Evolutionary conservation across 2,888 invertebrate species (phyloP).

Genomic region (Urechis unicinctus): DNA sequence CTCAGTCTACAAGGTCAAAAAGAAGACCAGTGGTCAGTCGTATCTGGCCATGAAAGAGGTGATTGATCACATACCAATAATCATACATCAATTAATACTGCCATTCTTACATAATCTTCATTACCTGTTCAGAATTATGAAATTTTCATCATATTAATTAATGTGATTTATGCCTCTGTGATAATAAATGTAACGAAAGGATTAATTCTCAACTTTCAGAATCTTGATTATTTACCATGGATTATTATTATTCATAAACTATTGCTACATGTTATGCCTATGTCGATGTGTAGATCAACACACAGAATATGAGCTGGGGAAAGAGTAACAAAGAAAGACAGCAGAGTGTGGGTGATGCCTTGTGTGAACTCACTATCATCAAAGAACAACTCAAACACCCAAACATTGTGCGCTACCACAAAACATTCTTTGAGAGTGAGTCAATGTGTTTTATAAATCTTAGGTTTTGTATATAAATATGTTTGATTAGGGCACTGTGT

Average conservation of each 20-base stretch:
- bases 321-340: slow-evolving; percentile 39
- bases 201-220: too few relatives aligned
- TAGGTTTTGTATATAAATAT: too few relatives aligned
- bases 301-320: slow-evolving; percentile 33
- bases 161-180: too few relatives aligned
- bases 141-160: too few relatives aligned
- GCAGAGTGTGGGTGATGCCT: slow-evolving; percentile 50
- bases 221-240: too few relatives aligned
- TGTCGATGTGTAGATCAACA: slow-evolving; percentile 39
- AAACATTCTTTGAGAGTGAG: slow-evolving; percentile 50
- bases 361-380: slow-evolving; percentile 52
- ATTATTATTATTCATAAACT: background rate
- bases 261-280: background rate
- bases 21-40: slow-evolving; percentile 36
- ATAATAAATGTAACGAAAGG: too few relatives aligned
- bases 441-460: too few relatives aligned
- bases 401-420: slow-evolving; percentile 51
- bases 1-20: slow-evolving; percentile 52
- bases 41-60: slow-evolving; percentile 53
- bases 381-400: slow-evolving; percentile 51
- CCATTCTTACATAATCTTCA: too few relatives aligned
- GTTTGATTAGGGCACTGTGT: too few relatives aligned
- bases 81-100: too few relatives aligned
- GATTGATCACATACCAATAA: too few relatives aligned
- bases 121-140: too few relatives aligned